Evolutionary conservation across 1,140 invertebrate species (phyloP), one percentile per base, ranked within the genome.

Genomic region (Plutomurus gul): DNA sequence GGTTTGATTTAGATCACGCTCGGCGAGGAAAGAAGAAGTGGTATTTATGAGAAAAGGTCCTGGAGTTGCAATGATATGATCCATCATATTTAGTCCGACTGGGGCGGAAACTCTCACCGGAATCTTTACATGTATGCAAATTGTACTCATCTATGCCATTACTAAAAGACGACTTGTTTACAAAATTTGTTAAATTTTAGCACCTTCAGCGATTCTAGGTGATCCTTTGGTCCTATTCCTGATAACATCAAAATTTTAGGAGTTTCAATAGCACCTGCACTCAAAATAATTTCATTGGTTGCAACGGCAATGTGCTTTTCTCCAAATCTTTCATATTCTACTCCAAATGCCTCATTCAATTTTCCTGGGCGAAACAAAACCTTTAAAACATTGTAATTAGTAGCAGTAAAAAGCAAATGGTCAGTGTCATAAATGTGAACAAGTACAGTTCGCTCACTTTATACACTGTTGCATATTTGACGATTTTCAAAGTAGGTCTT

Each of bases 81-180:
- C 88, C 77, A 88, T 84, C 5, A 86, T 76, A 39, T 85, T 85
- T 20, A 81, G 20, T 0, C 84, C 85, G 1, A 85, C 84, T 36
- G 82, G 81, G 83, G 92, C 87, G 85, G 92, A 86, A 81, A 88
- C 87, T 37, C 89, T 83, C 4, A 87, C 84, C 18, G 86, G 81
- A 81, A 88, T 88, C 88, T 89, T 80, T 11, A 22, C n/a, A n/a
- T n/a, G n/a, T n/a, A n/a, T n/a, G n/a, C n/a, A n/a, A n/a, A n/a
- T n/a, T n/a, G n/a, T n/a, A n/a, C n/a, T n/a, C n/a, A n/a, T n/a
- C n/a, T n/a, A n/a, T n/a, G n/a, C n/a, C n/a, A n/a, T n/a, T n/a
- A n/a, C n/a, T n/a, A n/a, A n/a, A n/a, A n/a, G n/a, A n/a, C n/a
- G n/a, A n/a, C n/a, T n/a, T n/a, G n/a, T n/a, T n/a, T n/a, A n/a